These are phyloP conservation scores for Pseudomyrmex flavicornis DNA, from an alignment of 1,140 invertebrate species.

Conservation along the genomic window DNA sequence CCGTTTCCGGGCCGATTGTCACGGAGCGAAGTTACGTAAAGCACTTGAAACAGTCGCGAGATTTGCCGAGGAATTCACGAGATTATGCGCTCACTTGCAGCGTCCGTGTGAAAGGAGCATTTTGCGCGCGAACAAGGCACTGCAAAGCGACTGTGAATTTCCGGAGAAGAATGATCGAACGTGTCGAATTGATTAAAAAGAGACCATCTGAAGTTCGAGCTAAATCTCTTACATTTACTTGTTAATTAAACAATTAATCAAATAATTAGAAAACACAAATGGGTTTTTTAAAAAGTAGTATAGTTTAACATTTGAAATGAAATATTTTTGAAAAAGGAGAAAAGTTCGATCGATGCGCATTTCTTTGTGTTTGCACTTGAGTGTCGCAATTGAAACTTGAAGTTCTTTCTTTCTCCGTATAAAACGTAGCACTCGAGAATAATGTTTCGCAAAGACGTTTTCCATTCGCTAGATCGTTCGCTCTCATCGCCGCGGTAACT, in stretches of 20 bases:
- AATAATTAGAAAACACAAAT: neutral
- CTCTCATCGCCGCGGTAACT: no score
- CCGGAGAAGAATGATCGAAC: neutral
- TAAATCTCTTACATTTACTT: no score
- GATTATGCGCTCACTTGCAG: conserved; percentile 19
- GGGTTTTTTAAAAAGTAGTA: neutral
- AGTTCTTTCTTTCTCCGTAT: no score
- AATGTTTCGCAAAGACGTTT: no score
- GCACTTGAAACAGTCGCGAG: conserved; percentile 73
- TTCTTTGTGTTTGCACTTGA: no score
- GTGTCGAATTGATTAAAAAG: neutral
- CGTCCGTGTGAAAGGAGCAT: neutral
- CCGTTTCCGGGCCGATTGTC: conserved; percentile 72
- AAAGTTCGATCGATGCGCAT: no score
- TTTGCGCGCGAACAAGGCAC: conserved; percentile 45
- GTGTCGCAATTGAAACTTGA: no score
- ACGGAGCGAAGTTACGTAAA: conserved; percentile 72
- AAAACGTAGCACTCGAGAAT: no score
- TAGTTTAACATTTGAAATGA: neutral
- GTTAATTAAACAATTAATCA: conserved; percentile 12
- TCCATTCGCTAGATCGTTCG: no score
- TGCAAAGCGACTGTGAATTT: conserved; percentile 44
- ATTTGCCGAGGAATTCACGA: conserved; percentile 6
- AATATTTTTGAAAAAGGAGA: neutral
- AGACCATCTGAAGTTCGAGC: no score